Evolutionary conservation across 2,888 invertebrate species (phyloP), one percentile per base, ranked within the genome.

Genomic region (Dicyrtoma fusca): DNA sequence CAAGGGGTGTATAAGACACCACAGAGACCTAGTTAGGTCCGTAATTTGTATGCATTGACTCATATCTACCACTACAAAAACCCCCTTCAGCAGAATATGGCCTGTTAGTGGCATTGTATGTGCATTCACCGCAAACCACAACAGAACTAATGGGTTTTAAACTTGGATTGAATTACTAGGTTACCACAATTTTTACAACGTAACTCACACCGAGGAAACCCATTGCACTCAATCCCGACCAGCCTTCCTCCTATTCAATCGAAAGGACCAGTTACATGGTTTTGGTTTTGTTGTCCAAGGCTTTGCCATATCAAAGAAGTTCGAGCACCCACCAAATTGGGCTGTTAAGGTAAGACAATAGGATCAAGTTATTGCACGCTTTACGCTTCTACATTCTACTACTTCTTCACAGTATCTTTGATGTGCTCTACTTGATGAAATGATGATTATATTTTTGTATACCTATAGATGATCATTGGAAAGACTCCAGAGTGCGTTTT

Each of bases 241-340:
- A 1, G 62, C 70, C 23, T 78, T 78, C 59, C 73, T 72, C 3
- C 69, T 78, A 0, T 78, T 75, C 71, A 74, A 75, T 61, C 34
- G 49, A 5, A 25, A 49, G 10, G 51, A 69, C 13, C 49, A 73
- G 2, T 68, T 77, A 5, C 70, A 71, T 25, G 78, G 76, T 4
- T 77, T 76, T 63, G 76, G 78, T 14, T 72, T 78, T 66, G 75
- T 78, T 21, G 68, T 74, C 53, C 72, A 61, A 21, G 78, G 78
- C 17, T 69, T 11, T 47, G 55, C 76, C 13, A 51, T 14, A 13
- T 74, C 71, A 11, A 55, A 68, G 5, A 66, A 75, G 55, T 77
- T 77, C 49, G 77, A 77, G 34, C 74, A 76, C 63, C 75, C 77
- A n/a, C 64, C 55, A 8, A 62, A 71, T 34, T 66, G 65, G 8